A percentile compares a stretch with the other conserved stretches of the same genome.
Conservation (phyloP, 2,797 vertebrate species). For the Notolabrus celidotus region DNA sequence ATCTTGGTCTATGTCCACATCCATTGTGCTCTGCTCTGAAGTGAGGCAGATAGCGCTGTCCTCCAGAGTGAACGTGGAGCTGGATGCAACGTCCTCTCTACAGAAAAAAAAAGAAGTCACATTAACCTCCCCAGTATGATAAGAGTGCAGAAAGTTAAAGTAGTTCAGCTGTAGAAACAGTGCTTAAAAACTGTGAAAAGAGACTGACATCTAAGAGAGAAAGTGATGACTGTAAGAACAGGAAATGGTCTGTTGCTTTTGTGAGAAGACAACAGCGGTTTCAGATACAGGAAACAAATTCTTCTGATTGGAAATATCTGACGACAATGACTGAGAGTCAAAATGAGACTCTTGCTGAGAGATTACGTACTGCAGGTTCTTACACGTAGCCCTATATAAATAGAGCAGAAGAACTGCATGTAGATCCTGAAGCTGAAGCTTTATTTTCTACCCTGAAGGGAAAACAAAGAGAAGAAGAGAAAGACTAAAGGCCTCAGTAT, state of each 20-base stretch:
- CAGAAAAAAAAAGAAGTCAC: constrained; percentile 33
- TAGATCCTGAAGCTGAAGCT: no score
- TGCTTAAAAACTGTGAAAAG: background rate
- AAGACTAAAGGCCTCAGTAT: no score
- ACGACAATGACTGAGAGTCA: background rate
- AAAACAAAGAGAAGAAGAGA: no score
- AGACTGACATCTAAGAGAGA: no score
- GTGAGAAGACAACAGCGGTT: no score
- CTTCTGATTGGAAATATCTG: background rate
- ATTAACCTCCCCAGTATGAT: background rate
- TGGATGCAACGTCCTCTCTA: constrained; percentile 91
- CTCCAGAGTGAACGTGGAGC: constrained; percentile 94
- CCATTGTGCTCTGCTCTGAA: constrained; percentile 92
- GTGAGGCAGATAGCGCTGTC: constrained; percentile 96
- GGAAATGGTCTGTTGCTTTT: no score
- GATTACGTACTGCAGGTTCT: background rate
- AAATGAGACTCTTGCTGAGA: background rate
- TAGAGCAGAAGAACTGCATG: no score
- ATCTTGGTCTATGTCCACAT: constrained; percentile 92
- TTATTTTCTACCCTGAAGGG: no score
- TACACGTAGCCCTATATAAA: background rate
- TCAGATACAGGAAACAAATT: constrained; percentile 44
- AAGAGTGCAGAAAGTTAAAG: constrained; percentile 6
- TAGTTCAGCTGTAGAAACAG: constrained; percentile 41
- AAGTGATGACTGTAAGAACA: background rate